Evolutionary conservation across 2,113 vertebrate genomes (phyloP).

Genomic region (Indri indri): DNA sequence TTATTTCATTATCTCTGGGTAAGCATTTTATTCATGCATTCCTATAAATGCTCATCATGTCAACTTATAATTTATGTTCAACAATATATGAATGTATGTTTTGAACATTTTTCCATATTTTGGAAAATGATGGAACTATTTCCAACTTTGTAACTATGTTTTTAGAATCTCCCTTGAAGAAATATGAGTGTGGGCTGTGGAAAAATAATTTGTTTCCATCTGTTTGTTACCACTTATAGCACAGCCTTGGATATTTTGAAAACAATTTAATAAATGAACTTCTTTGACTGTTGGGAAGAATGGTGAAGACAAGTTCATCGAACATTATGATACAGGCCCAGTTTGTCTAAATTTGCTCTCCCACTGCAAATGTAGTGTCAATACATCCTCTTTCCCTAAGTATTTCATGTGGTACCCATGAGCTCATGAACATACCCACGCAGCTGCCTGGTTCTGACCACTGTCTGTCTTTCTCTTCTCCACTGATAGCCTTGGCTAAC

Average conservation of each 20-base stretch:
- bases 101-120: not conserved
- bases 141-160: slow-evolving; percentile 3
- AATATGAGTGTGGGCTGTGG: not conserved
- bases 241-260: not conserved
- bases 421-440: not conserved
- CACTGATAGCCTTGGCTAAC: not conserved
- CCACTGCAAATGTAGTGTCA: not conserved
- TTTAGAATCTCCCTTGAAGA: slow-evolving; percentile 31
- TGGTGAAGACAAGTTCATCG: not conserved
- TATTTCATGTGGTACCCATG: not conserved
- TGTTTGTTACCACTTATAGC: not conserved
- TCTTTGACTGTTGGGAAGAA: not conserved
- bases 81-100: not conserved
- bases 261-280: not conserved
- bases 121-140: not conserved
- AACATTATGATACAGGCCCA: not conserved
- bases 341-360: not conserved
- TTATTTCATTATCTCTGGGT: not conserved
- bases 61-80: not conserved
- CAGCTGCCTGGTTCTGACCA: not conserved
- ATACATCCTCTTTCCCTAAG: not conserved
- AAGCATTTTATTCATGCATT: not conserved
- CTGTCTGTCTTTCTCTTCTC: not conserved
- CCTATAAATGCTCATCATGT: not conserved
- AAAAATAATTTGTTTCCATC: not conserved